A percentile compares a stretch with the other conserved stretches of the same genome.
phyloP scores from a whole-genome alignment of 2,797 vertebrate genomes.

The Eulemur albifrons region DNA sequence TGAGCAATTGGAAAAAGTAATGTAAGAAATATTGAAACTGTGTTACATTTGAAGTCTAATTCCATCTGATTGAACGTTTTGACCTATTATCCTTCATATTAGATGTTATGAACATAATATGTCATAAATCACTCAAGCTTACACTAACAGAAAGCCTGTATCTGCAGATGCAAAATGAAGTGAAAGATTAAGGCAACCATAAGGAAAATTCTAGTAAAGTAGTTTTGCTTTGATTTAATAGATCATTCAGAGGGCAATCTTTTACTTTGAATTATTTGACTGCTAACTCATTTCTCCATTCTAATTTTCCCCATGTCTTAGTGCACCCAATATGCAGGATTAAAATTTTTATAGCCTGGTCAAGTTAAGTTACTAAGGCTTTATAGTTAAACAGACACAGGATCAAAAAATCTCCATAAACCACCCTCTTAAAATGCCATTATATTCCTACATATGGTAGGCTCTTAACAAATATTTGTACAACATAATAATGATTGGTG shows the following conservation, averaged over 20 bases:
- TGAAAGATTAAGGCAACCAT: constrained; percentile 30
- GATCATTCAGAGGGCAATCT: neutral
- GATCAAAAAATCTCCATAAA: neutral
- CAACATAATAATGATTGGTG: neutral
- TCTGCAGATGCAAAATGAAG: constrained; percentile 16
- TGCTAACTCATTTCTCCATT: constrained; percentile 35
- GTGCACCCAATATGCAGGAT: neutral
- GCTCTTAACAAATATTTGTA: neutral
- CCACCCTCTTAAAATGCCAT: neutral
- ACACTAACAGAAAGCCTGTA: constrained; percentile 29
- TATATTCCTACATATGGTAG: neutral
- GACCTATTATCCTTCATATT: constrained; percentile 70
- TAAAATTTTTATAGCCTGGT: neutral
- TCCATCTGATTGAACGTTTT: constrained; percentile 65
- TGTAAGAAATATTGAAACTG: constrained; percentile 61
- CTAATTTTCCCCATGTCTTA: neutral
- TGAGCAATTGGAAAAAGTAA: constrained; percentile 65
- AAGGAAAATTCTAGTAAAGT: constrained; percentile 28
- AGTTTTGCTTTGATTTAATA: constrained; percentile 21
- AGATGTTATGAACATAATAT: constrained; percentile 72
- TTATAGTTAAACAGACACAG: constrained; percentile 15
- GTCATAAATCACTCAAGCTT: constrained; percentile 59
- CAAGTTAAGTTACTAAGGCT: neutral
- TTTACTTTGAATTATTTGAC: constrained; percentile 26
- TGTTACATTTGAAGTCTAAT: constrained; percentile 72